These are phyloP conservation scores for Prinia subflava DNA, from an alignment of 2,113 vertebrate species.

Conservation along the genomic window DNA sequence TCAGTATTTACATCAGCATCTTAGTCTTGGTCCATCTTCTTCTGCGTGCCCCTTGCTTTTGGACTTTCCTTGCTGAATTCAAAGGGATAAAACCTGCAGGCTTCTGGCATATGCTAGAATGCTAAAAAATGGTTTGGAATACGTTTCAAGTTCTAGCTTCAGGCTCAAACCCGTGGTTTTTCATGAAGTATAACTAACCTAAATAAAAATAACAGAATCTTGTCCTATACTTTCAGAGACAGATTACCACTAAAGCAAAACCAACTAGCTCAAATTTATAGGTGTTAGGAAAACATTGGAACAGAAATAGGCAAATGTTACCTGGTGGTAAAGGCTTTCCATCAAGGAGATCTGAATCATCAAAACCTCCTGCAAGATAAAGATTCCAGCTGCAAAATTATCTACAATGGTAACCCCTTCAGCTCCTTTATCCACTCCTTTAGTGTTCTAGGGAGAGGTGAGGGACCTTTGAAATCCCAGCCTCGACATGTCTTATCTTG, in stretches of 20 bases:
- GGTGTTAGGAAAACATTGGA: background rate
- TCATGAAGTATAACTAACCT: background rate
- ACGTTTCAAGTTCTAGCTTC: background rate
- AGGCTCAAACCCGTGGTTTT: background rate
- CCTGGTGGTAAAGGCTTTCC: constrained; percentile 63
- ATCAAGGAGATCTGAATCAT: constrained; percentile 55
- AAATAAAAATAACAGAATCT: background rate
- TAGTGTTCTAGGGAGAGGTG: background rate
- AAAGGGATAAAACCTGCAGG: background rate
- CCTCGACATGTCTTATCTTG: rapidly evolving
- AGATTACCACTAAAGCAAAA: background rate
- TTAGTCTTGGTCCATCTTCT: background rate
- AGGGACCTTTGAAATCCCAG: background rate
- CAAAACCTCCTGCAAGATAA: constrained; percentile 52
- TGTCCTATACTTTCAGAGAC: background rate
- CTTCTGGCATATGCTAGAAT: background rate
- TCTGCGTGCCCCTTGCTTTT: background rate
- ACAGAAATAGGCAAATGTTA: background rate
- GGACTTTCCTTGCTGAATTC: background rate
- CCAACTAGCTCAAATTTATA: background rate
- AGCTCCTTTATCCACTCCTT: background rate
- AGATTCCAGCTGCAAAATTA: background rate
- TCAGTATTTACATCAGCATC: background rate
- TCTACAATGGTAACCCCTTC: background rate
- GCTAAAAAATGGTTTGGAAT: background rate